These are phyloP conservation scores for Vespertilio murinus DNA, from an alignment of 2,797 vertebrate genomes.

Conservation along the genomic window DNA sequence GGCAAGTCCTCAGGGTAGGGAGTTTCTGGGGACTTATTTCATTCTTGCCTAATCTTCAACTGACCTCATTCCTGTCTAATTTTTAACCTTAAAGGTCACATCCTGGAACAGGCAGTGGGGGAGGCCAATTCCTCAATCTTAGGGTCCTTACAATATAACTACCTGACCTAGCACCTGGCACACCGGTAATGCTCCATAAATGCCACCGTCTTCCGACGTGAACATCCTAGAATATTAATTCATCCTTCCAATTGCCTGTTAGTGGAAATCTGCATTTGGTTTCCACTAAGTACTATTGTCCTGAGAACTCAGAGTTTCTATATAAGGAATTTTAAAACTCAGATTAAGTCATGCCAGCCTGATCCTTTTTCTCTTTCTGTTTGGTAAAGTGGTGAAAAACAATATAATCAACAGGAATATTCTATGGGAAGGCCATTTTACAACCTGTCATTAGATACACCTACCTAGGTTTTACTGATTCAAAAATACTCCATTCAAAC, in stretches of 20 bases:
- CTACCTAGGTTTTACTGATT: conserved; percentile 41
- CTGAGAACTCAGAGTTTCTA: background rate
- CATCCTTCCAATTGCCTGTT: background rate
- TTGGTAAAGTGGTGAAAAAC: conserved; percentile 40
- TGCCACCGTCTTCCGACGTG: background rate
- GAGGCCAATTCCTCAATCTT: too few species aligned
- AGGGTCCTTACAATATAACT: too few species aligned
- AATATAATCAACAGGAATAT: conserved; percentile 46
- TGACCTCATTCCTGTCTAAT: too few species aligned
- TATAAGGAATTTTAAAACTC: background rate
- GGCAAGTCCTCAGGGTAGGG: too few species aligned
- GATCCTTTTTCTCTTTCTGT: background rate
- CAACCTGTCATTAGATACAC: conserved; percentile 49
- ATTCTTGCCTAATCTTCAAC: too few species aligned
- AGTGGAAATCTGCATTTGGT: background rate
- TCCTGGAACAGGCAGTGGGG: too few species aligned
- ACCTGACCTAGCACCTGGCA: background rate
- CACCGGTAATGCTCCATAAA: background rate
- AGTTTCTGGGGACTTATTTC: too few species aligned
- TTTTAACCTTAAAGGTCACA: too few species aligned
- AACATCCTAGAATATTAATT: background rate
- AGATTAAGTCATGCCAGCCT: background rate
- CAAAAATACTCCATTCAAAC: background rate
- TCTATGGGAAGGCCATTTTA: conserved; percentile 41
- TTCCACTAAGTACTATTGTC: background rate